These are phyloP conservation scores for Aphelocoma coerulescens DNA, from an alignment of 2,113 vertebrate genomes.

Conservation along the genomic window DNA sequence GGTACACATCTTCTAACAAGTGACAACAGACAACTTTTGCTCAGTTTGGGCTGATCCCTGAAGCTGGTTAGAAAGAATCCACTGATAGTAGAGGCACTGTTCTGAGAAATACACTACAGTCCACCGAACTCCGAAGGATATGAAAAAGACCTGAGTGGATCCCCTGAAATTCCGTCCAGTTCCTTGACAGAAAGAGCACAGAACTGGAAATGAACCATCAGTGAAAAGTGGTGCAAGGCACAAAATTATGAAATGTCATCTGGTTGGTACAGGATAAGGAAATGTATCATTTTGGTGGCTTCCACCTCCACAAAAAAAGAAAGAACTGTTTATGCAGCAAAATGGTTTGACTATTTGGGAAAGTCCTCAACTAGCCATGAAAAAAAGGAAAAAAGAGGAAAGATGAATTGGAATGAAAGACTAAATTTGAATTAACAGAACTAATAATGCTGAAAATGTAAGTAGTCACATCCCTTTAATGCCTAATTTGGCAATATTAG, in stretches of 20 bases:
- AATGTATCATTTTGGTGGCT: background rate
- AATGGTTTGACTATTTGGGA: background rate
- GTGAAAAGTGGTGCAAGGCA: background rate
- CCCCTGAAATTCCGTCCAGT: background rate
- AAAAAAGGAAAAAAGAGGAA: background rate
- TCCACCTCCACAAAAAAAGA: conserved; percentile 3
- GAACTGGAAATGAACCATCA: conserved; percentile 12
- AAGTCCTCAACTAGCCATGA: background rate
- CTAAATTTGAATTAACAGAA: background rate
- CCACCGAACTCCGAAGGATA: background rate
- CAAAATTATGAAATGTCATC: background rate
- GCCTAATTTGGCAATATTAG: background rate
- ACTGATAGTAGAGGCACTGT: background rate
- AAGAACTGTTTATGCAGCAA: background rate
- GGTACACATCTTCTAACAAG: background rate
- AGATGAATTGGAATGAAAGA: background rate
- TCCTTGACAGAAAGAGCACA: background rate
- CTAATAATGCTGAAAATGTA: background rate
- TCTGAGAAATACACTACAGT: background rate
- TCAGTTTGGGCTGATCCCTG: background rate
- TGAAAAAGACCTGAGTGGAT: background rate
- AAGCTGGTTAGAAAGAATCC: background rate
- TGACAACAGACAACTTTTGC: background rate
- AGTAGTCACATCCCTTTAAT: background rate
- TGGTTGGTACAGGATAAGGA: background rate